Base-by-base conservation (phyloP, 2,797 vertebrate genomes). In the Rhynchotus rufescens region DNA sequence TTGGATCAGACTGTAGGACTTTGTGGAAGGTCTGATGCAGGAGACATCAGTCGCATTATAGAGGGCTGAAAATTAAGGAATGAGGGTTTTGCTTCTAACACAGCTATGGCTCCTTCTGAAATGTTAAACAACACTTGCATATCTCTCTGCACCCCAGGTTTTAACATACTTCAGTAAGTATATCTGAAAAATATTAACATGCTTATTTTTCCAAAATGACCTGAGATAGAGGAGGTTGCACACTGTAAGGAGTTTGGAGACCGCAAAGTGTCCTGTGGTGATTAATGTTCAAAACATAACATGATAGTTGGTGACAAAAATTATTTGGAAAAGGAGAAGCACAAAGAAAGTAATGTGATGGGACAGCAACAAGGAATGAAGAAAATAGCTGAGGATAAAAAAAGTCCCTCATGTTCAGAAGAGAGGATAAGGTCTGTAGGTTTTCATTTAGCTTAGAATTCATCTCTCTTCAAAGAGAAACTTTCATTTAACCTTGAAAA, bases 51-150 rank as follows among this genome's bases (percentile, higher is more conserved):
- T 4, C 15, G 23, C 28, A 47, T 44, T 32, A 36, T 47, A 75
- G 45, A 40, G 68, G 20, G 4, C n/a, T 85, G 68, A 74, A 28
- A 60, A 61, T 45, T 54, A 86, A 45, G 30, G 20, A 62, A 21
- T 7, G 42, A 79, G 61, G 7, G 1, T 68, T 90, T 91, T 62
- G 21, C 4, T 17, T 30, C 7, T 36, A 26, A n/a, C 6, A 47
- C n/a, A 47, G n/a, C 0, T 0, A 8, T 21, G 8, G 26, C 5
- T 72, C 6, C 42, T 75, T 47, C 8, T 52, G 62, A 77, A 8
- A 17, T n/a, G 59, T 75, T 21, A 14, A n/a, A 28, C 2, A 42
- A 30, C 19, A 36, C 7, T 30, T 78, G 7, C 4, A 74, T 26
- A 65, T 28, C 19, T 51, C 22, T 49, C 2, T 5, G 10, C 10